These are phyloP conservation scores for Myiotriccus ornatus DNA, from an alignment of 2,797 vertebrate species.

Conservation along the genomic window DNA sequence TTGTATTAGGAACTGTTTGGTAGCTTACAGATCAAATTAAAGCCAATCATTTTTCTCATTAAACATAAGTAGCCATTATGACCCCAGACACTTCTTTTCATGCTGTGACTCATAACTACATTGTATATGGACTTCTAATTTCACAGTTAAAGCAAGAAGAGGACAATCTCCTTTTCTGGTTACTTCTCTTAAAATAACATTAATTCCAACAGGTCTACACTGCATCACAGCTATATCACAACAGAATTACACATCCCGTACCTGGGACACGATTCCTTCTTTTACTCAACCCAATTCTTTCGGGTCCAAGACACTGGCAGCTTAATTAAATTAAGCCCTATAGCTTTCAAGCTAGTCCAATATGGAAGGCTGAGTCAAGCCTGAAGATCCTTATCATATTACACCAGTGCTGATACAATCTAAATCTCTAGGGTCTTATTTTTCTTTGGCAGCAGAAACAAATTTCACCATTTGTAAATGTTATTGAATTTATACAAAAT, in stretches of 20 bases:
- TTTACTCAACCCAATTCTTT: neutral
- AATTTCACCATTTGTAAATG: constrained; percentile 49
- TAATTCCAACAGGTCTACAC: neutral
- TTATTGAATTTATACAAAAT: constrained; percentile 54
- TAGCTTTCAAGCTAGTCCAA: constrained; percentile 23
- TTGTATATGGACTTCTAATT: neutral
- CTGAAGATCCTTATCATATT: constrained; percentile 46
- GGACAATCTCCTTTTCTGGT: neutral
- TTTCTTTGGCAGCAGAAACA: constrained; percentile 46
- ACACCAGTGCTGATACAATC: constrained; percentile 25
- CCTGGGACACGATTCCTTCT: neutral
- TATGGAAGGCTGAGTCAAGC: neutral
- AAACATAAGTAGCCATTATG: neutral
- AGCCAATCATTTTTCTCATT: neutral
- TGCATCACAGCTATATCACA: neutral
- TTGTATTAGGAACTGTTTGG: neutral
- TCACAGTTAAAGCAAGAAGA: neutral
- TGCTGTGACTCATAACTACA: neutral
- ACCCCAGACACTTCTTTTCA: neutral
- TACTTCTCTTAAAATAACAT: neutral
- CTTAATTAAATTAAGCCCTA: constrained; percentile 22
- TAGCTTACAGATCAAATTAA: neutral
- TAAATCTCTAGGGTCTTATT: constrained; percentile 37
- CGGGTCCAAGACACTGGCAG: neutral
- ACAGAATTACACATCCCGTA: neutral